phyloP scores from a whole-genome alignment of 2,797 vertebrate species.

The Glossophaga mutica region DNA sequence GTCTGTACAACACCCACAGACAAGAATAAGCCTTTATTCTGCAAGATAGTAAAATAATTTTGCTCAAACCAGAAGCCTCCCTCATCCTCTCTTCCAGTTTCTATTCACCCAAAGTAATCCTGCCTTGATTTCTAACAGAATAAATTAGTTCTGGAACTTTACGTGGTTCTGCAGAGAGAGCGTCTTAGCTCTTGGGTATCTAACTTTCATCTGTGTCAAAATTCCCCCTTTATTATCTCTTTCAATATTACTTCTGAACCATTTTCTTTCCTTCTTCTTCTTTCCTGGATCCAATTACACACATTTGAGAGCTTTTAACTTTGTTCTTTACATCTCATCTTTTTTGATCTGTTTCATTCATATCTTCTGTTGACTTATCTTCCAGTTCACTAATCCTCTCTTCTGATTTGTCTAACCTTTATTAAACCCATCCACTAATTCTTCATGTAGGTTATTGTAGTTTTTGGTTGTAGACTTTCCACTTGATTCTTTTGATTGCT shows the following conservation, averaged over 20 bases:
- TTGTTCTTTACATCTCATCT: neutral
- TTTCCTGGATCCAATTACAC: neutral
- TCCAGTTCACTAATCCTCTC: neutral
- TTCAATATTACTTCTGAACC: neutral
- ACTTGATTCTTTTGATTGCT: neutral
- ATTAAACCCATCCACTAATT: neutral
- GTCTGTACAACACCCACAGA: neutral
- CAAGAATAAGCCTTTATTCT: neutral
- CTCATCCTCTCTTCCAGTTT: neutral
- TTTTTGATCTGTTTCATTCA: neutral
- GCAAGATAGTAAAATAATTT: neutral
- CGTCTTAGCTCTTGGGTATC: neutral
- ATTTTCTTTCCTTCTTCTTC: neutral
- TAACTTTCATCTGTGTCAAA: neutral
- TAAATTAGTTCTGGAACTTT: neutral
- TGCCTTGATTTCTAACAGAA: neutral
- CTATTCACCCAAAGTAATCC: neutral
- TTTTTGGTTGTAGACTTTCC: neutral
- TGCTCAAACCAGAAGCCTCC: neutral
- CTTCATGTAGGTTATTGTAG: neutral
- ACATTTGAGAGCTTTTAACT: neutral
- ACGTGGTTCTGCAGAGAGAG: neutral
- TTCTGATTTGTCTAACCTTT: neutral
- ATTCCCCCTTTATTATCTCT: neutral
- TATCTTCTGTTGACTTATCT: neutral